phyloP scores from a whole-genome alignment of 1,140 invertebrate genomes.

The Nebria ingens region DNA sequence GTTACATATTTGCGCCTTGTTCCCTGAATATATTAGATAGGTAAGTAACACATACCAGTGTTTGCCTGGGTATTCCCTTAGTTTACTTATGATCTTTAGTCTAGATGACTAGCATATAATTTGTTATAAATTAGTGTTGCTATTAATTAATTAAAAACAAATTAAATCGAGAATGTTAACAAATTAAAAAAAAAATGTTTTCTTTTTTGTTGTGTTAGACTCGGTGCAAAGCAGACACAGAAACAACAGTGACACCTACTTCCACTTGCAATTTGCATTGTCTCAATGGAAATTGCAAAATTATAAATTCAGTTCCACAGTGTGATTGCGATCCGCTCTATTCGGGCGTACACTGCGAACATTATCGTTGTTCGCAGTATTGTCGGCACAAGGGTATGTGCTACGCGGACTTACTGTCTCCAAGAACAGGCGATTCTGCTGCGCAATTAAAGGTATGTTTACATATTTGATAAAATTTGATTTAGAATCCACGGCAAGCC shows the following conservation, averaged over 20 bases:
- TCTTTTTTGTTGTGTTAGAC: not conserved
- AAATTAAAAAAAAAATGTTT: no score
- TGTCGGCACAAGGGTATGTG: constrained; percentile 55
- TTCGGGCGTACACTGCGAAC: constrained; percentile 48
- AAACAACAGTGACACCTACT: constrained; percentile 7
- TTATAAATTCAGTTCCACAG: constrained; percentile 33
- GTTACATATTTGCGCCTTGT: no score
- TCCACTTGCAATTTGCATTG: constrained; percentile 34
- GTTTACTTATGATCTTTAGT: no score
- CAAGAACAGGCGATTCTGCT: constrained; percentile 18
- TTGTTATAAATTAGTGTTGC: no score
- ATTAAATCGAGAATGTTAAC: no score
- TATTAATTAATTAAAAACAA: no score
- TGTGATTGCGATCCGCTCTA: constrained; percentile 52
- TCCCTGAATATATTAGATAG: no score
- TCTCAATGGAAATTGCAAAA: constrained; percentile 45
- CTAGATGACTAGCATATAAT: no score
- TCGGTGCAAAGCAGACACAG: constrained; percentile 22
- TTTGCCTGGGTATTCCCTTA: no score
- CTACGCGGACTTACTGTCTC: constrained; percentile 33
- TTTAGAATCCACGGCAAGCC: no score
- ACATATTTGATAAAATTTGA: no score
- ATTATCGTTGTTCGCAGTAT: constrained; percentile 49
- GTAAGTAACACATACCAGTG: no score
- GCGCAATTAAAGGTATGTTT: constrained; percentile 24